phyloP scores from a whole-genome alignment of 2,888 invertebrate genomes.

The Sphaerophoria rueppellii region DNA sequence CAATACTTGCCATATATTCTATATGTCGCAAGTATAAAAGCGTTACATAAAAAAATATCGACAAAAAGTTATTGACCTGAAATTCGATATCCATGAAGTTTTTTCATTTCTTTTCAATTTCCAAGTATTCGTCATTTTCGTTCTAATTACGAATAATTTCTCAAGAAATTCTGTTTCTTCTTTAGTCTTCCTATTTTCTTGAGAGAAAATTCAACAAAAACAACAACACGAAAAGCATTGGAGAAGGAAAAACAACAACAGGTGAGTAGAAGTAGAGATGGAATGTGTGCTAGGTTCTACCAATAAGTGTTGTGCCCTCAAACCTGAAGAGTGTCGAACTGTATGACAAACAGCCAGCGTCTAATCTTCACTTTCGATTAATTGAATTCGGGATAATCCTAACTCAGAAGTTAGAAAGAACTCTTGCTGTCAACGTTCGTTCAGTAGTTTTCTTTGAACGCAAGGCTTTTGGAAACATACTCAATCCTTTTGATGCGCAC shows the following conservation, averaged over 20 bases:
- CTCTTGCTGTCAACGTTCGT: conserved; percentile 28
- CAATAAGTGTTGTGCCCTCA: conserved; percentile 29
- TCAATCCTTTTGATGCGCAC: conserved; percentile 40
- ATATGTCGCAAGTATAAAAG: too few species aligned
- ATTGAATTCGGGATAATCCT: conserved; percentile 61
- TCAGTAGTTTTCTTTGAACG: background rate
- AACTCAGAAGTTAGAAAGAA: conserved; percentile 35
- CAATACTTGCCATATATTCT: too few species aligned
- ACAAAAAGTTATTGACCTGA: conserved; percentile 54
- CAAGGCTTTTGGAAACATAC: conserved; percentile 48
- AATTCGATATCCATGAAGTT: conserved; percentile 65
- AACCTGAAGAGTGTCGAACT: conserved; percentile 50
- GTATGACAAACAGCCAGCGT: conserved; percentile 53
- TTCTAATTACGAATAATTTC: conserved; percentile 62
- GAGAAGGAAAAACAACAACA: conserved; percentile 27
- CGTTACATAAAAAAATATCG: conserved; percentile 34
- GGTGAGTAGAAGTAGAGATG: conserved; percentile 25
- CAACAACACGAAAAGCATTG: background rate
- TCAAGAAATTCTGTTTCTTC: conserved; percentile 48
- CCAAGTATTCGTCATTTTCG: conserved; percentile 57
- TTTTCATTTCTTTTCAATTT: conserved; percentile 49
- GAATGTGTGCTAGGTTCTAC: conserved; percentile 32
- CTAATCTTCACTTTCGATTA: conserved; percentile 69
- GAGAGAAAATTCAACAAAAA: background rate
- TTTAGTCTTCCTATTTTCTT: conserved; percentile 4